These are phyloP conservation scores for Morpho deidamia DNA, from an alignment of 2,888 invertebrate species.

Conservation along the genomic window DNA sequence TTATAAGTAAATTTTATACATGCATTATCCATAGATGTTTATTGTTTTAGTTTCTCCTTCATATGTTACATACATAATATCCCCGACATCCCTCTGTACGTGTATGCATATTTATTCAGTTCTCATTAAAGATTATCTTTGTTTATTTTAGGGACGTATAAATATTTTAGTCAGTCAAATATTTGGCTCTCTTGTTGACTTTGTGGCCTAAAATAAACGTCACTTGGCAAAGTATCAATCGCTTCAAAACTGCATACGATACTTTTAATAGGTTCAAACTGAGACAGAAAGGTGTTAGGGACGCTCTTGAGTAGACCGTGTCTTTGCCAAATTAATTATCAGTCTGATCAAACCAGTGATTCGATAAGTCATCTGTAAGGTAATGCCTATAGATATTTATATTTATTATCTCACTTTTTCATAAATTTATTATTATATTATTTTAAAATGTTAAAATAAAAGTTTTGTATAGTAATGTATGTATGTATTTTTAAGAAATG, in stretches of 20 bases:
- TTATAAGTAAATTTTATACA: neutral
- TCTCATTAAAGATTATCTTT: slow-evolving; percentile 8
- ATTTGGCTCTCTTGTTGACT: slow-evolving; percentile 20
- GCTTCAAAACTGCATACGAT: slow-evolving; percentile 17
- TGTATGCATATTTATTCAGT: slow-evolving; percentile 8
- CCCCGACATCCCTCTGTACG: neutral
- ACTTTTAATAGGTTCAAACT: slow-evolving; percentile 11
- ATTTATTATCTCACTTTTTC: neutral
- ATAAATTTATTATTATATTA: neutral
- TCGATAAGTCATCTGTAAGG: slow-evolving; percentile 7
- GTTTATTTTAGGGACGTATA: slow-evolving; percentile 9
- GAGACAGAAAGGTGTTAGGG: too few species aligned
- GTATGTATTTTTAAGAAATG: too few species aligned
- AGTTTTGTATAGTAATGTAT: neutral
- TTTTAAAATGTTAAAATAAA: neutral
- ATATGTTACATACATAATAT: neutral
- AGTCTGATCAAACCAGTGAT: slow-evolving; percentile 13
- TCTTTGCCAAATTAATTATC: slow-evolving; percentile 14
- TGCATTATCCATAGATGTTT: neutral
- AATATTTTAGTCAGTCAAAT: slow-evolving; percentile 10
- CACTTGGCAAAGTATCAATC: slow-evolving; percentile 20
- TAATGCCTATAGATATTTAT: neutral
- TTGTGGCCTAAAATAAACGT: slow-evolving; percentile 16
- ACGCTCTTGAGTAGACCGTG: neutral
- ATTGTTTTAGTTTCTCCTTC: neutral